A percentile compares a stretch with the other conserved stretches of the same genome.
Conservation (phyloP, 2,797 vertebrate species). For the Hydrolagus colliei region DNA sequence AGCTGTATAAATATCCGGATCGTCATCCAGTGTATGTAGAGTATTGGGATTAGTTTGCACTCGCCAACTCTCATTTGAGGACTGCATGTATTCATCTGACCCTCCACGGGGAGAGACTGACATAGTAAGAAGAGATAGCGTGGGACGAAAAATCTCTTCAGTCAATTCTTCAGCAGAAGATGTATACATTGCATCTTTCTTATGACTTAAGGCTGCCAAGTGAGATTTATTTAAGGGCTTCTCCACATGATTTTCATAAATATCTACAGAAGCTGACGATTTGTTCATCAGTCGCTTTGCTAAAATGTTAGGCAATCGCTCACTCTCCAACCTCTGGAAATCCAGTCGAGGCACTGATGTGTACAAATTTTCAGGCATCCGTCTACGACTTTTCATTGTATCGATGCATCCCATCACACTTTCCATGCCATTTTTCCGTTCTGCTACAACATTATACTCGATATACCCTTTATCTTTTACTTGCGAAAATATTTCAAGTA, state of each 20-base stretch:
- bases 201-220: slow-evolving; percentile 77
- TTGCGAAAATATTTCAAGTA: slow-evolving; percentile 80
- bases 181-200: slow-evolving; percentile 77
- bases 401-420: slow-evolving; percentile 78
- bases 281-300: slow-evolving; percentile 80
- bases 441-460: slow-evolving; percentile 76
- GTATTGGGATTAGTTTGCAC: slow-evolving; percentile 59
- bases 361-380: slow-evolving; percentile 69
- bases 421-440: slow-evolving; percentile 72
- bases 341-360: slow-evolving; percentile 73
- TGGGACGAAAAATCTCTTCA: slow-evolving; percentile 84
- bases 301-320: slow-evolving; percentile 72
- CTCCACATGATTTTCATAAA: slow-evolving; percentile 87
- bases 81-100: slow-evolving; percentile 73
- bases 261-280: slow-evolving; percentile 86
- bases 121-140: slow-evolving; percentile 72
- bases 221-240: slow-evolving; percentile 69
- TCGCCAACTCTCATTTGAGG: slow-evolving; percentile 61
- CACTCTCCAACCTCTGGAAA: slow-evolving; percentile 71
- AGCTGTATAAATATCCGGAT: slow-evolving; percentile 90
- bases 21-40: slow-evolving; percentile 74
- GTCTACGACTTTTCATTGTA: slow-evolving; percentile 72
- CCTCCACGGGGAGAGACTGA: slow-evolving; percentile 71
- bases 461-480: slow-evolving; percentile 78
- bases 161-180: slow-evolving; percentile 78